Percentiles rank a stretch among this genome's conserved stretches.
Evolutionary conservation across 2,113 vertebrate genomes (phyloP).

Genomic region (Ivindomyrus marchei): DNA sequence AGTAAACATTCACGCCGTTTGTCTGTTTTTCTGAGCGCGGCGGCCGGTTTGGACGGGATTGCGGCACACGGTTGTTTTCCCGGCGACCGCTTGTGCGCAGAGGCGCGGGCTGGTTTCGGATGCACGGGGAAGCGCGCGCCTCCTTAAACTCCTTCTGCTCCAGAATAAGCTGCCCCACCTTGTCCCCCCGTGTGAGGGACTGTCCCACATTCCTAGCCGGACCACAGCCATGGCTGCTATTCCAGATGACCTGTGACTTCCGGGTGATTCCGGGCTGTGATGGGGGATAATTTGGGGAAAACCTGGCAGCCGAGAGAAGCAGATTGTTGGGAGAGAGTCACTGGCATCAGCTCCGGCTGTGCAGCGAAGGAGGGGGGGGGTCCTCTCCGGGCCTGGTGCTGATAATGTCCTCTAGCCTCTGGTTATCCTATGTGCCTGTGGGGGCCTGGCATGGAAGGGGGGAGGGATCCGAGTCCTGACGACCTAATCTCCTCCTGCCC

Average conservation of each 20-base stretch:
- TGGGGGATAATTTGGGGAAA: neutral
- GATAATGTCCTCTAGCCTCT: neutral
- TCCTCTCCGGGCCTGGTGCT: neutral
- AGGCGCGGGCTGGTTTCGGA: neutral
- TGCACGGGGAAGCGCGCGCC: neutral
- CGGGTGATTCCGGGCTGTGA: neutral
- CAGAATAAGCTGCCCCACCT: neutral
- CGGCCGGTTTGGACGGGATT: neutral
- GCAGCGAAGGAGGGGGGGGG: neutral
- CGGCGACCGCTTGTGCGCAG: neutral
- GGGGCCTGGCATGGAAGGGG: slow-evolving; percentile 37
- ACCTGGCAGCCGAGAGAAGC: neutral
- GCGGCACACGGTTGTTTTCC: neutral
- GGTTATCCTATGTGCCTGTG: neutral
- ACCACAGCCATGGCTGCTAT: neutral
- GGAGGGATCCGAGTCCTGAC: slow-evolving; percentile 47
- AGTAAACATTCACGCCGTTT: neutral
- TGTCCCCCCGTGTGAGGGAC: neutral
- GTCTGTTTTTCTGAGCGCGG: neutral
- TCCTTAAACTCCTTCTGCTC: neutral
- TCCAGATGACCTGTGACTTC: slow-evolving; percentile 14
- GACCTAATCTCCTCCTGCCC: slow-evolving; percentile 60
- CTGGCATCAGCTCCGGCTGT: neutral
- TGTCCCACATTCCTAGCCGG: neutral
- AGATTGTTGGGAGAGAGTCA: neutral